Percentiles rank a stretch among this genome's conserved stretches.
Conservation (phyloP, 2,113 vertebrate genomes). For the Lagopus muta region DNA sequence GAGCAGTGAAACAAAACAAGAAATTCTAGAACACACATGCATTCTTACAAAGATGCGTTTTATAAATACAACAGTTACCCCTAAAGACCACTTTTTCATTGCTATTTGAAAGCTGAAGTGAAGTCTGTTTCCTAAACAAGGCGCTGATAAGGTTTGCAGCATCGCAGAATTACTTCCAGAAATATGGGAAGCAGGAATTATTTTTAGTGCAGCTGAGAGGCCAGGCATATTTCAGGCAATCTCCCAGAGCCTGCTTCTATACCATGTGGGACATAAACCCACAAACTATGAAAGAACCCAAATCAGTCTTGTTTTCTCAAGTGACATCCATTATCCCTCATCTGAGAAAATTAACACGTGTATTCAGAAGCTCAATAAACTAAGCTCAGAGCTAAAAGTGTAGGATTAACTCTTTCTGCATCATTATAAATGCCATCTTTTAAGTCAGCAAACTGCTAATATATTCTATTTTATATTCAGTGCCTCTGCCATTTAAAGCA, state of each 20-base stretch:
- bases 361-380: slow-evolving; percentile 63
- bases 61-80: neutral
- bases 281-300: slow-evolving; percentile 71
- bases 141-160: slow-evolving; percentile 29
- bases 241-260: slow-evolving; percentile 55
- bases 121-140: slow-evolving; percentile 38
- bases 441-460: slow-evolving; percentile 3
- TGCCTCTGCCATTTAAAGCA: slow-evolving; percentile 16
- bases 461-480: slow-evolving; percentile 2
- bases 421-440: neutral
- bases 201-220: slow-evolving; percentile 71
- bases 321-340: slow-evolving; percentile 71
- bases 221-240: slow-evolving; percentile 68
- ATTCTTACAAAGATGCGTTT: neutral
- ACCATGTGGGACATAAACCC: slow-evolving; percentile 68
- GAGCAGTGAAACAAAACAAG: neutral
- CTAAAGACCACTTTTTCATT: neutral
- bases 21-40: neutral
- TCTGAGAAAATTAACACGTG: slow-evolving; percentile 72
- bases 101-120: neutral
- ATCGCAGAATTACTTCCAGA: slow-evolving; percentile 51
- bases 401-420: slow-evolving; percentile 38
- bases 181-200: slow-evolving; percentile 60
- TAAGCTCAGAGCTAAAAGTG: slow-evolving; percentile 59
- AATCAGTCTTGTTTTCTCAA: slow-evolving; percentile 71